Evolutionary conservation across 92 coral and sea anemone species (phyloP).

Genomic region (Micromussa lordhowensis): DNA sequence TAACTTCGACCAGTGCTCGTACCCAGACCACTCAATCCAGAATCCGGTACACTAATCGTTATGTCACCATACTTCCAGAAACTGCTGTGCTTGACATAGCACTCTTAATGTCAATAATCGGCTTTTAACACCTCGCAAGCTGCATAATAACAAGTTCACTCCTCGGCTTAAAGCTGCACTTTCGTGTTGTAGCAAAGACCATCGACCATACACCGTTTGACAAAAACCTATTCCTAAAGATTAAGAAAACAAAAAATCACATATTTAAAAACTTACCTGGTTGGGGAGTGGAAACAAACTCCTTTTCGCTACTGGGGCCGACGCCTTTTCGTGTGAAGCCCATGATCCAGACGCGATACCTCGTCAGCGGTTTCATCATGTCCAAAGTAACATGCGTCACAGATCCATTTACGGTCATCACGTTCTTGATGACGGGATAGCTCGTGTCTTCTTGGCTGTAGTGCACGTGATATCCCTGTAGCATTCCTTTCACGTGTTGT

Average conservation of each 20-base stretch:
- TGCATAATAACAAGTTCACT: not conserved
- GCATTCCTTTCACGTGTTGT: slow-evolving; percentile 55
- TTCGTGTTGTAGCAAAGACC: not conserved
- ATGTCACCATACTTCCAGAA: no score
- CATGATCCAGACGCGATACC: slow-evolving; percentile 69
- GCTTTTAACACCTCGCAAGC: not conserved
- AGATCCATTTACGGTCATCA: slow-evolving; percentile 68
- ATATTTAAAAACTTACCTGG: slow-evolving; percentile 3
- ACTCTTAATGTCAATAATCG: no score
- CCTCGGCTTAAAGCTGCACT: not conserved
- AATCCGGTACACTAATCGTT: no score
- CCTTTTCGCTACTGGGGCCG: slow-evolving; percentile 73
- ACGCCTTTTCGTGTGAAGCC: slow-evolving; percentile 79
- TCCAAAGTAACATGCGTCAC: slow-evolving; percentile 41
- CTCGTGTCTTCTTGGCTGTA: slow-evolving; percentile 57
- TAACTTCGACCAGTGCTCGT: no score
- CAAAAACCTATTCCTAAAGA: no score
- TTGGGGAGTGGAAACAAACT: slow-evolving; percentile 28
- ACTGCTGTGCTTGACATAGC: no score
- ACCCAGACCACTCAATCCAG: no score
- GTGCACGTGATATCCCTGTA: slow-evolving; percentile 72
- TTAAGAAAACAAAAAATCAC: not conserved
- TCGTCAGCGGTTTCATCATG: slow-evolving; percentile 67
- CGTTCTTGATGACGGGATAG: slow-evolving; percentile 49
- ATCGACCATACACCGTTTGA: not conserved